Evolutionary conservation across 2,797 vertebrate genomes (phyloP), one percentile per base, ranked within the genome.

Genomic region (Alcedo quadribrachys): DNA sequence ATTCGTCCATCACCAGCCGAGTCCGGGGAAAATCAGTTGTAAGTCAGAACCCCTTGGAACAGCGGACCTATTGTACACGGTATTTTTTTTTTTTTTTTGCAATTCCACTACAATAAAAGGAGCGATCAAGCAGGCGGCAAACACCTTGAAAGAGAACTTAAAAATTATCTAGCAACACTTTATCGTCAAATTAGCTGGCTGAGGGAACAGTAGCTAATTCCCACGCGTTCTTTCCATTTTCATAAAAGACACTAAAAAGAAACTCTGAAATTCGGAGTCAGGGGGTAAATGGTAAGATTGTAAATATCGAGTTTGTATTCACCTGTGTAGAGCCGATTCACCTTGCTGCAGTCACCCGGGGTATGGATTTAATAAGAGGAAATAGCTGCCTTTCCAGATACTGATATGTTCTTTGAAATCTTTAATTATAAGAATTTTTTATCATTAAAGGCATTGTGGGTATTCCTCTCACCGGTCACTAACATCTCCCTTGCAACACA

Each of bases 61-160:
- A 87, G 32, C 4, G 16, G 48, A 90, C 33, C 40, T 74, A 24
- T 19, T 80, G 55, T 63, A 57, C 21, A 53, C 40, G 53, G 28
- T 19, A 33, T 65, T 81, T 37, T 37, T 82, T 81, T 22, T 65
- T 81, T 37, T 37, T 82, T 81, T 22, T 53, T 53, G 33, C 35
- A 76, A 66, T 46, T 69, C 16, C 62, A 32, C 37, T 69, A 15
- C n/a, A 50, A 55, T 54, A 57, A 81, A 90, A 90, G 50, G 50
- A 60, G 48, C 58, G 25, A 68, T 15, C 35, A 35, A 54, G 58
- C 67, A 83, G 79, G 50, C 6, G 71, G 25, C 57, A 81, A 80
- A 55, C 69, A 87, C 71, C 62, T 87, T 82, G 60, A 93, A 87
- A 82, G 15, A 89, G 32, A 92, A 91, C 77, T 93, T 94, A 8